Evolutionary conservation across 1,140 invertebrate genomes (phyloP).

Genomic region (Drosophila neocordata): DNA sequence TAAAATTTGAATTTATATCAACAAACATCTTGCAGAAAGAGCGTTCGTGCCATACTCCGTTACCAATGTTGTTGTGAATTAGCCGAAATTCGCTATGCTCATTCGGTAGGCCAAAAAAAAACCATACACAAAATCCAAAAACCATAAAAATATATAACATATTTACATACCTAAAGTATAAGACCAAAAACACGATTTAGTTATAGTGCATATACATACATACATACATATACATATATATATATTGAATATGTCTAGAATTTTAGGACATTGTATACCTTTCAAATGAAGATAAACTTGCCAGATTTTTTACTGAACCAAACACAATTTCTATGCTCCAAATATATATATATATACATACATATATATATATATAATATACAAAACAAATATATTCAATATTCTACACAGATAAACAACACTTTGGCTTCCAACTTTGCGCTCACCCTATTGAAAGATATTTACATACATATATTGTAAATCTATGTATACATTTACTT

Average conservation of each 20-base stretch:
- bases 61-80: slow-evolving; percentile 83
- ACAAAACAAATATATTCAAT: slow-evolving; percentile 24
- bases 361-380: slow-evolving; percentile 33
- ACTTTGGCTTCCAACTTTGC: slow-evolving; percentile 68
- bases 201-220: slow-evolving; percentile 11
- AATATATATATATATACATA: slow-evolving; percentile 37
- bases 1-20: slow-evolving; percentile 68
- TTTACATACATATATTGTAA: slow-evolving; percentile 42
- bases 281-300: slow-evolving; percentile 38
- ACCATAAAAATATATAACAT: slow-evolving; percentile 46
- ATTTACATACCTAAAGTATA: slow-evolving; percentile 18
- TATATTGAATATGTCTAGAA: slow-evolving; percentile 34
- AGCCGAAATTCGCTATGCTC: slow-evolving; percentile 82
- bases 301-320: slow-evolving; percentile 74
- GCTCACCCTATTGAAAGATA: slow-evolving; percentile 56
- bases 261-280: slow-evolving; percentile 38
- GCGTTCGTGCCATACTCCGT: slow-evolving; percentile 83
- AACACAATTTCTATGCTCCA: slow-evolving; percentile 25
- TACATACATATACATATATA: slow-evolving; percentile 7
- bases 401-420: slow-evolving; percentile 31
- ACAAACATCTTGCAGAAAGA: slow-evolving; percentile 83
- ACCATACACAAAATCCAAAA: slow-evolving; percentile 51
- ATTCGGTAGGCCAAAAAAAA: slow-evolving; percentile 82
- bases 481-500: slow-evolving; percentile 43
- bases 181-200: slow-evolving; percentile 23